These are phyloP conservation scores for Sminthopsis crassicaudata DNA, from an alignment of 2,113 vertebrate genomes.

Conservation along the genomic window DNA sequence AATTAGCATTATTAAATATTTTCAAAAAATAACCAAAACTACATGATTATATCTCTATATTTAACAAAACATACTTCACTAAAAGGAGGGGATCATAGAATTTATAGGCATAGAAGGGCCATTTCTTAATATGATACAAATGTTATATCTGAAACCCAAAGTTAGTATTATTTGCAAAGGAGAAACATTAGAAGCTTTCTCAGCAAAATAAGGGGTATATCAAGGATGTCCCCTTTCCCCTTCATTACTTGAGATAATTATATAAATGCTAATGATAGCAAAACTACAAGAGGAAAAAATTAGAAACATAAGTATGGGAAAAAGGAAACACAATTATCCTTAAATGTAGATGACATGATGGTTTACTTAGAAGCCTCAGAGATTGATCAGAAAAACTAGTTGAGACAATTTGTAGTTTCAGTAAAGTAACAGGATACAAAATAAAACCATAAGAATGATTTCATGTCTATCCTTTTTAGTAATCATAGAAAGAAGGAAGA, in stretches of 20 bases:
- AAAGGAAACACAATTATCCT: background rate
- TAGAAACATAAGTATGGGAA: background rate
- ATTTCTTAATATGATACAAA: background rate
- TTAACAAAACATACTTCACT: background rate
- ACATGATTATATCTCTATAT: background rate
- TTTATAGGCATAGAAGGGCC: background rate
- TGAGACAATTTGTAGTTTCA: background rate
- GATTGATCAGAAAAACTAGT: background rate
- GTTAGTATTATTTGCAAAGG: background rate
- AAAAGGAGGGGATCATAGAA: background rate
- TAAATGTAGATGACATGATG: background rate
- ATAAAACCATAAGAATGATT: background rate
- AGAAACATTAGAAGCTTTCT: background rate
- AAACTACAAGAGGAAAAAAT: background rate
- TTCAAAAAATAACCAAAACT: background rate
- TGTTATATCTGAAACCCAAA: background rate
- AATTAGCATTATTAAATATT: background rate
- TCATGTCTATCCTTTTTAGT: background rate
- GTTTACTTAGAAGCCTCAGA: background rate
- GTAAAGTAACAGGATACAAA: background rate
- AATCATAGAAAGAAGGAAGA: background rate
- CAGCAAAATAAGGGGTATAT: background rate
- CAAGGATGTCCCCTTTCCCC: background rate
- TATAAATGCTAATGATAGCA: background rate
- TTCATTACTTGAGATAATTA: background rate